These are phyloP conservation scores for Druceiella hillmani DNA, from an alignment of 2,888 invertebrate genomes.

Conservation along the genomic window DNA sequence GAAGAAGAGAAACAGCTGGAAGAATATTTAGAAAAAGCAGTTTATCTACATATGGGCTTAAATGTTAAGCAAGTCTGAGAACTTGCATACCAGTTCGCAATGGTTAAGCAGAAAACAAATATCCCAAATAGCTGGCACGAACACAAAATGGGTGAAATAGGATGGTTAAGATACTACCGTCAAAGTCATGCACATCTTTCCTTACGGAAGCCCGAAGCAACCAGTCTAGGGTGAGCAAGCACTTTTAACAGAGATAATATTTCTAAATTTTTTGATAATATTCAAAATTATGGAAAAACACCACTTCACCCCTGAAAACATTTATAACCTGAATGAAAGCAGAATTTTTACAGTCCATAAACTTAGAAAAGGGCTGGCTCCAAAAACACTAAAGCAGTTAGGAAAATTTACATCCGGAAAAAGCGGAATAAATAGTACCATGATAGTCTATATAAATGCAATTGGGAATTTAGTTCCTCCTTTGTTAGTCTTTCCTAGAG, in stretches of 20 bases:
- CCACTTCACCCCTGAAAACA: too few relatives aligned
- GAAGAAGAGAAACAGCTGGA: conserved; percentile 20
- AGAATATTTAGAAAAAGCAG: too few relatives aligned
- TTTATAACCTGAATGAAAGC: conserved; percentile 14
- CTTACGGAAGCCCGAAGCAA: conserved; percentile 16
- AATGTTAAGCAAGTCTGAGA: conserved; percentile 19
- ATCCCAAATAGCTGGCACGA: conserved; percentile 10
- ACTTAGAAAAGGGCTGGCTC: too few relatives aligned
- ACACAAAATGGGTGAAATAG: conserved; percentile 14
- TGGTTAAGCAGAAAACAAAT: conserved; percentile 15
- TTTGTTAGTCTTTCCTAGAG: conserved; percentile 10
- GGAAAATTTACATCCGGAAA: conserved; percentile 1
- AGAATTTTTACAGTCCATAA: conserved; percentile 4
- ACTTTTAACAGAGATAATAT: conserved; percentile 15
- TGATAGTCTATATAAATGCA: conserved; percentile 3
- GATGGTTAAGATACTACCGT: conserved; percentile 11
- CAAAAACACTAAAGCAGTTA: too few relatives aligned
- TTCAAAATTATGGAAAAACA: too few relatives aligned
- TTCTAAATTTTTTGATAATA: conserved; percentile 11
- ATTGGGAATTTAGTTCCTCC: conserved; percentile 9
- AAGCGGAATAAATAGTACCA: conserved; percentile 2
- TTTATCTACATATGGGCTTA: conserved; percentile 21
- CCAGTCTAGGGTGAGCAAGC: conserved; percentile 17
- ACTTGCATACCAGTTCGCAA: conserved; percentile 20
- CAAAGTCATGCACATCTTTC: conserved; percentile 12